Conservation (phyloP, 2,797 vertebrate genomes). For the Pseudocheirus occidentalis region DNA sequence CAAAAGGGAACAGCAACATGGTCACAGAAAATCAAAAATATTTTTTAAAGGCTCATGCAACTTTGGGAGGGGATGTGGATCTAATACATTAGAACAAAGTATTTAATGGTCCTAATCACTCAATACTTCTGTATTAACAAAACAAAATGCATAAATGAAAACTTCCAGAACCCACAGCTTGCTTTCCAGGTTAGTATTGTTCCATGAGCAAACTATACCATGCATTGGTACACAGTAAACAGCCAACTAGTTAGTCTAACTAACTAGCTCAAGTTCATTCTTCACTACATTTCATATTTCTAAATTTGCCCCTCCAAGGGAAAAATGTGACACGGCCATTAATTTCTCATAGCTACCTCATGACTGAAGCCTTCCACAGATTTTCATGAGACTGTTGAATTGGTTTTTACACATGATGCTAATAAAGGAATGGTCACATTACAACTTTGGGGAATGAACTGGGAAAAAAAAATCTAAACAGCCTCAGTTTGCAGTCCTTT, state of each 20-base stretch:
- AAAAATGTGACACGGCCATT: not conserved
- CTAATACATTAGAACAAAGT: not conserved
- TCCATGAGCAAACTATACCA: not conserved
- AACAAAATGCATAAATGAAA: not conserved
- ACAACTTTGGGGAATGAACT: not conserved
- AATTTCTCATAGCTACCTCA: not conserved
- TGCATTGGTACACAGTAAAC: not conserved
- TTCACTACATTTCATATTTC: not conserved
- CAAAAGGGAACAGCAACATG: slow-evolving; percentile 54
- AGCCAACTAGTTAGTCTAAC: too few relatives aligned
- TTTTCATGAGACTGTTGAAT: not conserved
- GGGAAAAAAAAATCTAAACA: not conserved
- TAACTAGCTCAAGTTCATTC: not conserved
- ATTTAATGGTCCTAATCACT: not conserved
- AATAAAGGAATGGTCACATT: not conserved
- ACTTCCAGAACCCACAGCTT: not conserved
- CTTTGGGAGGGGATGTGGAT: not conserved
- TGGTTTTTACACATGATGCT: not conserved
- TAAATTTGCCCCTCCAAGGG: not conserved
- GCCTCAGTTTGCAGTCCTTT: not conserved
- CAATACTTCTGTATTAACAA: not conserved
- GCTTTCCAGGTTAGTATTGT: not conserved
- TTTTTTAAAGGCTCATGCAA: slow-evolving; percentile 59
- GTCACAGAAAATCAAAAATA: slow-evolving; percentile 74
- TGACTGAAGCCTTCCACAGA: not conserved